These are phyloP conservation scores for Apodemus speciosus DNA, from an alignment of 2,113 vertebrate genomes.

Conservation along the genomic window DNA sequence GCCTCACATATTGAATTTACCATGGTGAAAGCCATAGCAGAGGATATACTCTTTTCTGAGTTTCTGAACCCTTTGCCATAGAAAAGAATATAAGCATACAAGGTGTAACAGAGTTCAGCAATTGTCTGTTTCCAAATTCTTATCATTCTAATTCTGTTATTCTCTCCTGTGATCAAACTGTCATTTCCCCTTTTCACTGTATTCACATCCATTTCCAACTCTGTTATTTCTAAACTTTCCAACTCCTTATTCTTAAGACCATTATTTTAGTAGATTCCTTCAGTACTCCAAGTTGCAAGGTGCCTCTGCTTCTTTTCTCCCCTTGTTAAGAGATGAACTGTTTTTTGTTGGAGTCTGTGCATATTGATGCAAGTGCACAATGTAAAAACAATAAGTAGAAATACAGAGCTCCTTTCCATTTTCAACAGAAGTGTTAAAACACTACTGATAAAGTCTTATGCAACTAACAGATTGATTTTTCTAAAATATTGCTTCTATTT, in stretches of 20 bases:
- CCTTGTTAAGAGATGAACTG: background rate
- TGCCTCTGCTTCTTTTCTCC: background rate
- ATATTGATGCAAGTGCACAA: background rate
- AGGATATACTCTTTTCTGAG: background rate
- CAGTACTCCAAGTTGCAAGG: background rate
- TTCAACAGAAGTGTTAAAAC: background rate
- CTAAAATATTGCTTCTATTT: slow-evolving; percentile 1
- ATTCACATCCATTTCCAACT: too few species aligned
- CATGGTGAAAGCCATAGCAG: background rate
- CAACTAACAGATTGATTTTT: slow-evolving; percentile 11
- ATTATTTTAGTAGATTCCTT: background rate
- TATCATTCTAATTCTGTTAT: background rate
- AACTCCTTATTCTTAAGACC: background rate
- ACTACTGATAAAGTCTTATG: background rate
- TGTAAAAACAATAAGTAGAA: background rate
- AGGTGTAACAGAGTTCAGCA: background rate
- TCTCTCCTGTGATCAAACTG: background rate
- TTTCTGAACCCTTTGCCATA: background rate
- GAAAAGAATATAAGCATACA: background rate
- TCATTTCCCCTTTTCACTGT: background rate
- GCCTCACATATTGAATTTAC: background rate
- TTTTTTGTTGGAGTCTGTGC: background rate
- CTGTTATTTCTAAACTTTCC: too few species aligned
- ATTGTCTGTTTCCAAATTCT: background rate
- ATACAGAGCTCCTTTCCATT: background rate